These are phyloP conservation scores for Metacarcinus magister DNA, from an alignment of 2,888 invertebrate genomes.

Conservation along the genomic window DNA sequence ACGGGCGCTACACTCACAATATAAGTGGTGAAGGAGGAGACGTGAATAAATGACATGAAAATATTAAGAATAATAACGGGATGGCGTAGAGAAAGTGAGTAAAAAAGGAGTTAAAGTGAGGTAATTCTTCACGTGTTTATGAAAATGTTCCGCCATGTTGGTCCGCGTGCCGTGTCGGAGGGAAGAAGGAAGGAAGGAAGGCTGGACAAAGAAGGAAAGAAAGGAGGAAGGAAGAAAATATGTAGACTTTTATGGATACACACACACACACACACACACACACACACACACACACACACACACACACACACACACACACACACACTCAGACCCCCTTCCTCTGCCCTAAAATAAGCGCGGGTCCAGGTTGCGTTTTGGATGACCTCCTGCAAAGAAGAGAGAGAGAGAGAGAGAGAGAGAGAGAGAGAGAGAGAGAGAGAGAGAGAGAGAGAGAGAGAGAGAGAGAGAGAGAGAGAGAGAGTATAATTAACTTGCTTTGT, in stretches of 20 bases:
- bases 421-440: neutral
- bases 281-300: slow-evolving; percentile 2
- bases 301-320: slow-evolving; percentile 2
- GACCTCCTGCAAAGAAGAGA: neutral
- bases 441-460: neutral
- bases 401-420: slow-evolving; percentile 2
- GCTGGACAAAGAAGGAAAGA: neutral
- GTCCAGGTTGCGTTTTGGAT: neutral
- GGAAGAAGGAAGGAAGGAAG: neutral
- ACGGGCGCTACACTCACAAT: neutral
- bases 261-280: neutral
- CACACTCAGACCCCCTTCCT: neutral
- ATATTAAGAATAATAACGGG: neutral
- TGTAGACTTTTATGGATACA: neutral
- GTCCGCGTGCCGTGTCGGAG: neutral
- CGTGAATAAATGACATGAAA: neutral
- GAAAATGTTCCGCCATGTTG: neutral
- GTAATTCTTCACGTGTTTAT: neutral
- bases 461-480: neutral
- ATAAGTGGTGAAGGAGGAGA: neutral
- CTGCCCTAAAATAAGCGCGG: neutral
- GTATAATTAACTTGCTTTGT: slow-evolving; percentile 10
- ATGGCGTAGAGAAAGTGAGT: neutral
- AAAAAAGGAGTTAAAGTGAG: neutral
- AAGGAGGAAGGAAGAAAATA: neutral